phyloP scores from a whole-genome alignment of 2,113 vertebrate species.

The Paramormyrops kingsleyae region DNA sequence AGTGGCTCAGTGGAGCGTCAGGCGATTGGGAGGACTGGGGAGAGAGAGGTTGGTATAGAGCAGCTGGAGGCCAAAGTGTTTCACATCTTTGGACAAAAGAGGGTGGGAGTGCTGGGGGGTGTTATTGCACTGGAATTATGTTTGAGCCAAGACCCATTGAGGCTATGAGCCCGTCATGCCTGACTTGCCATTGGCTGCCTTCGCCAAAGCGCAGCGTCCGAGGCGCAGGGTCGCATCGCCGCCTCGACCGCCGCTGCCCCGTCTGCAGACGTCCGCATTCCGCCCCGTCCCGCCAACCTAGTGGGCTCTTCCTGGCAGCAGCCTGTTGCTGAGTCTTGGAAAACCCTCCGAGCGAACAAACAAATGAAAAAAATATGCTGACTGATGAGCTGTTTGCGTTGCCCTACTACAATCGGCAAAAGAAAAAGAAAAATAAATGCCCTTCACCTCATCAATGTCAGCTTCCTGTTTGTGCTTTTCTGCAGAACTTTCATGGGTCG shows the following conservation, averaged over 20 bases:
- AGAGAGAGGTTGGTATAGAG: constrained; percentile 14
- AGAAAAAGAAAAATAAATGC: neutral
- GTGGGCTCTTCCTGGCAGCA: neutral
- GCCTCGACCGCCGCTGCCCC: neutral
- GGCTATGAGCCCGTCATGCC: constrained; percentile 40
- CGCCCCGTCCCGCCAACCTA: neutral
- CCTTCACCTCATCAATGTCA: neutral
- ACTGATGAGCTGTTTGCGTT: neutral
- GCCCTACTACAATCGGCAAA: neutral
- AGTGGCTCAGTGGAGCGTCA: constrained; percentile 55
- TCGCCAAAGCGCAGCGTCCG: neutral
- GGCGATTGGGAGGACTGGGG: constrained; percentile 40
- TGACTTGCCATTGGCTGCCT: neutral
- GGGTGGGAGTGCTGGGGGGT: neutral
- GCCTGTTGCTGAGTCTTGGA: too few species aligned
- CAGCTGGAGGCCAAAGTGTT: constrained; percentile 38
- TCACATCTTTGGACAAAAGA: constrained; percentile 20
- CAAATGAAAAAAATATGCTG: neutral
- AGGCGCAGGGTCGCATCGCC: neutral
- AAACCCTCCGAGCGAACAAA: neutral
- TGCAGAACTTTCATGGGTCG: constrained; percentile 27
- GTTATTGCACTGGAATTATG: constrained; percentile 29
- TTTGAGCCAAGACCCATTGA: constrained; percentile 35
- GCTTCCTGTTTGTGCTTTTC: neutral
- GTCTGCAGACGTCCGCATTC: neutral